phyloP scores from a whole-genome alignment of 2,888 invertebrate species.

The Galeopsomyia nigrocyanea region DNA sequence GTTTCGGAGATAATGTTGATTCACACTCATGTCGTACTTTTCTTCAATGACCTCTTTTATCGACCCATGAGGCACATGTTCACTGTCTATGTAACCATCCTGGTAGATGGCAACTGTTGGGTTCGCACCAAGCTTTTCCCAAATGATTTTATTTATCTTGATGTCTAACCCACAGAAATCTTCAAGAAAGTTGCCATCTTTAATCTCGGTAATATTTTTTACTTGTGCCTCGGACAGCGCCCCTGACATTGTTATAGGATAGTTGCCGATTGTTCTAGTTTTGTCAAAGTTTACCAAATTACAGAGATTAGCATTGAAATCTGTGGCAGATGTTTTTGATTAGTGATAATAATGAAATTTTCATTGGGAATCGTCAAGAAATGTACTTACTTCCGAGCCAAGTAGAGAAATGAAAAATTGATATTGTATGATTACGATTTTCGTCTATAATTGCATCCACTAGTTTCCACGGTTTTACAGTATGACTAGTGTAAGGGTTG shows the following conservation, averaged over 20 bases:
- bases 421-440: background rate
- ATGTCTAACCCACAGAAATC: slow-evolving; percentile 8
- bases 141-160: background rate
- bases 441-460: slow-evolving; percentile 29
- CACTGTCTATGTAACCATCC: background rate
- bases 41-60: background rate
- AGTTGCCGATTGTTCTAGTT: slow-evolving; percentile 1
- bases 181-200: background rate
- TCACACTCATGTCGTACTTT: slow-evolving; percentile 43
- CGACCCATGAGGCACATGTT: background rate
- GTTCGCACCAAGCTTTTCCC: background rate
- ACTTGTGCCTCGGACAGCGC: background rate
- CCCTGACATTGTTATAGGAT: slow-evolving; percentile 1
- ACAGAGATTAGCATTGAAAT: background rate
- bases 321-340: background rate
- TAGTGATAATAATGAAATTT: slow-evolving; percentile 8
- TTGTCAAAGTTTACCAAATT: slow-evolving; percentile 17
- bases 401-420: background rate
- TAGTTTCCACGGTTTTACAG: slow-evolving; percentile 45
- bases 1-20: slow-evolving; percentile 37
- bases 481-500: slow-evolving; percentile 48
- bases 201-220: background rate
- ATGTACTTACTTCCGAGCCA: background rate
- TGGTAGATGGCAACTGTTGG: background rate
- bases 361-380: background rate